Evolutionary conservation across 2,797 vertebrate species (phyloP), one percentile per base, ranked within the genome.

Genomic region (Microctenopoma steveboyesi): DNA sequence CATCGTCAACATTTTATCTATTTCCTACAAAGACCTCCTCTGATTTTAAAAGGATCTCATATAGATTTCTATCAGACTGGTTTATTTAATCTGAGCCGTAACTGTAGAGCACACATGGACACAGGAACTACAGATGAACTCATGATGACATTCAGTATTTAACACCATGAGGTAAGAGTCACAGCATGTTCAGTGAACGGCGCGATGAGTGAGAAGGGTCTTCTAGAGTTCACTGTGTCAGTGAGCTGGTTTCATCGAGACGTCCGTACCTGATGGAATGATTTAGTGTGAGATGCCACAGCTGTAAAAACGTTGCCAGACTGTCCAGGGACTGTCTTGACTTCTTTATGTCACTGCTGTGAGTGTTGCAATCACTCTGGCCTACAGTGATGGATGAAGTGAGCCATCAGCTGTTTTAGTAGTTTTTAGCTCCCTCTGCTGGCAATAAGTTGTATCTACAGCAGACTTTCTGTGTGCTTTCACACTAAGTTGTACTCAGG

Each of bases 161-260:
- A 81, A 72, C 48, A 58, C 40, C 6, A 3, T 18, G 60, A 86
- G 50, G 33, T 82, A 65, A 75, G 66, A 75, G 74, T 81, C 78
- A 69, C 68, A 58, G 66, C 59, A 58, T 37, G 65, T 66, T 69
- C 73, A 70, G 40, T 47, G 66, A 67, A 72, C 60, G 53, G 54
- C 43, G 35, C 0, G 3, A 18, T 61, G 55, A 64, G 73, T 61
- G 56, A 45, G 63, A 33, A 61, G 60, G 81, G 72, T 87, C 66
- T 49, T 48, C 1, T 35, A 73, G 79, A 86, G 86, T 89, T 90
- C 86, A 90, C 49, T 80, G 82, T 82, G 83, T 68, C 86, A 65
- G 57, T 1, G 57, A 76, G 75, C 51, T 42, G 70, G 39, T 75
- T 81, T 64, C 62, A 47, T 59, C 27, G 37, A 25, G 63, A 62